A percentile compares a stretch with the other conserved stretches of the same genome.
These are phyloP conservation scores for Rhizomys pruinosus DNA, from an alignment of 2,113 vertebrate species.

Conservation along the genomic window DNA sequence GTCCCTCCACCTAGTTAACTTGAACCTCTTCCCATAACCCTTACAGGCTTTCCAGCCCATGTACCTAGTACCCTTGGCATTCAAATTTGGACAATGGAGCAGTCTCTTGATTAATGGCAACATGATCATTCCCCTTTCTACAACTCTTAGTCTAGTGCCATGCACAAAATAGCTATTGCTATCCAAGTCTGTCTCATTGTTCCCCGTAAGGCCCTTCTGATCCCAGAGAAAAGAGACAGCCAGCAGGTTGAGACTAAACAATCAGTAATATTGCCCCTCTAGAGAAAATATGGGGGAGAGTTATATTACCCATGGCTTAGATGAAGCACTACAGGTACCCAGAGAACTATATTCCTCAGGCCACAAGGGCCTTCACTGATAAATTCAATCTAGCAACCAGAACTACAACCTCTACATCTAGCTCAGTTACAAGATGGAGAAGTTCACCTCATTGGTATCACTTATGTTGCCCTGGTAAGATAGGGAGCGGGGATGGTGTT, in stretches of 20 bases:
- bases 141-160: background rate
- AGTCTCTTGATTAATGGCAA: background rate
- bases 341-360: background rate
- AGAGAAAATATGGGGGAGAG: no score
- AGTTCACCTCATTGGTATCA: background rate
- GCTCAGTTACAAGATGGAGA: background rate
- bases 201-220: background rate
- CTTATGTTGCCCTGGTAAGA: background rate
- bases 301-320: background rate
- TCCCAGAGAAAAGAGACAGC: background rate
- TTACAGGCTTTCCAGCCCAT: background rate
- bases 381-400: background rate
- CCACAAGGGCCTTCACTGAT: background rate
- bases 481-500: background rate
- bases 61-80: no score
- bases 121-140: background rate
- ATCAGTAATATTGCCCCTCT: no score
- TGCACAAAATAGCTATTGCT: background rate
- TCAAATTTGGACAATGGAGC: background rate
- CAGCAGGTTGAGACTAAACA: background rate
- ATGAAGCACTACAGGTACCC: background rate
- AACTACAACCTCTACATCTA: background rate
- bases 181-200: background rate
- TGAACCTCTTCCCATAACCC: background rate
- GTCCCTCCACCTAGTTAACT: background rate